A percentile compares a stretch with the other conserved stretches of the same genome.
phyloP scores from a whole-genome alignment of 2,888 invertebrate species.

The Perdita meconis region DNA sequence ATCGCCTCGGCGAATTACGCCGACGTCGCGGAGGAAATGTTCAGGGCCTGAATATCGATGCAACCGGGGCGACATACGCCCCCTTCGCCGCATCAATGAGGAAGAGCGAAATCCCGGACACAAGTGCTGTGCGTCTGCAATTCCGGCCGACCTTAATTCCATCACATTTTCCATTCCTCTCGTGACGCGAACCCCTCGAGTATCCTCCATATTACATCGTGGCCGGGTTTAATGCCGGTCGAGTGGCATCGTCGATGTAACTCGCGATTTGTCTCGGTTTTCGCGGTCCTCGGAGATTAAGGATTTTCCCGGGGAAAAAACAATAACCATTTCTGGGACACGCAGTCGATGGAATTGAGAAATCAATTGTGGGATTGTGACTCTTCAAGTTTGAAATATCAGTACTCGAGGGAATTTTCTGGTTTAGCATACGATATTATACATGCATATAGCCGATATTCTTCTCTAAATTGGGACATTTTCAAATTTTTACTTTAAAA shows the following conservation, averaged over 20 bases:
- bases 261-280: no score
- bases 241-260: no score
- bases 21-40: constrained; percentile 20
- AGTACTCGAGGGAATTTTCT: no score
- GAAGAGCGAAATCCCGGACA: constrained; percentile 32
- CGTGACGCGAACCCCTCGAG: neutral
- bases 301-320: neutral
- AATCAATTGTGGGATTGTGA: no score
- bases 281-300: no score
- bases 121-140: constrained; percentile 16
- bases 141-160: constrained; percentile 43
- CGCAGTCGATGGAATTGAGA: no score
- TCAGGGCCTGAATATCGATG: constrained; percentile 50
- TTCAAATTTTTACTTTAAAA: no score
- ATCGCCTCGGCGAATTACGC: constrained; percentile 55
- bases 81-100: constrained; percentile 23
- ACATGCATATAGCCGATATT: no score
- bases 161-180: constrained; percentile 40
- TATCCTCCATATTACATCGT: neutral
- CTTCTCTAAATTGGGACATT: no score
- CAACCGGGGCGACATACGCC: constrained; percentile 29
- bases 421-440: no score
- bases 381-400: no score
- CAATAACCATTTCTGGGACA: no score
- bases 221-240: neutral